phyloP scores from a whole-genome alignment of 2,797 vertebrate genomes.

The Onychomys torridus region DNA sequence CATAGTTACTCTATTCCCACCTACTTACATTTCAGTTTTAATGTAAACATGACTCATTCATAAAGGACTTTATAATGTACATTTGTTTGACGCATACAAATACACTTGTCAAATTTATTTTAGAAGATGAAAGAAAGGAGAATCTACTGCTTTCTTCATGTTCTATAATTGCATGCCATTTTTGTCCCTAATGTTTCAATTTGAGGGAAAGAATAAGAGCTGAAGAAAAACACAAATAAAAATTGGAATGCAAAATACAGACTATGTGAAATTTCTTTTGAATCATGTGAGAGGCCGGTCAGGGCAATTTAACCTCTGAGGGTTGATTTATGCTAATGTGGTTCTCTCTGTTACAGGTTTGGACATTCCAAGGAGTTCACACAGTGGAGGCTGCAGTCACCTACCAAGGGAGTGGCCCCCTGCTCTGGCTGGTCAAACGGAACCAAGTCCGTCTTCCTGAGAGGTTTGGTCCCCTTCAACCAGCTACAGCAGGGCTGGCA shows the following conservation, averaged over 20 bases:
- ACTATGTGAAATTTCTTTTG: not conserved
- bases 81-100: not conserved
- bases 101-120: constrained; percentile 9
- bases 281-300: accelerated
- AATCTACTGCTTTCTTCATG: not conserved
- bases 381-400: not conserved
- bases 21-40: constrained; percentile 17
- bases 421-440: constrained; percentile 99
- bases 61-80: not conserved
- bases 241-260: not conserved
- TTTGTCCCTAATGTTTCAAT: not conserved
- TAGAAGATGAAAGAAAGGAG: constrained; percentile 16
- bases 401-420: constrained; percentile 88
- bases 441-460: constrained; percentile 99
- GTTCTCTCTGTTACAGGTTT: constrained; percentile 80
- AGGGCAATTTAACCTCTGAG: not conserved
- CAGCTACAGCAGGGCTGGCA: constrained; percentile 95
- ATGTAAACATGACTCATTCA: not conserved
- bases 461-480: constrained; percentile 99
- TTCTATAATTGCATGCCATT: not conserved
- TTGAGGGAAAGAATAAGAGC: constrained; percentile 19
- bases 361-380: accelerated
- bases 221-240: not conserved
- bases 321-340: not conserved
- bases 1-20: not conserved